phyloP scores from a whole-genome alignment of 2,888 invertebrate genomes.

The Sclerodermus sp. region DNA sequence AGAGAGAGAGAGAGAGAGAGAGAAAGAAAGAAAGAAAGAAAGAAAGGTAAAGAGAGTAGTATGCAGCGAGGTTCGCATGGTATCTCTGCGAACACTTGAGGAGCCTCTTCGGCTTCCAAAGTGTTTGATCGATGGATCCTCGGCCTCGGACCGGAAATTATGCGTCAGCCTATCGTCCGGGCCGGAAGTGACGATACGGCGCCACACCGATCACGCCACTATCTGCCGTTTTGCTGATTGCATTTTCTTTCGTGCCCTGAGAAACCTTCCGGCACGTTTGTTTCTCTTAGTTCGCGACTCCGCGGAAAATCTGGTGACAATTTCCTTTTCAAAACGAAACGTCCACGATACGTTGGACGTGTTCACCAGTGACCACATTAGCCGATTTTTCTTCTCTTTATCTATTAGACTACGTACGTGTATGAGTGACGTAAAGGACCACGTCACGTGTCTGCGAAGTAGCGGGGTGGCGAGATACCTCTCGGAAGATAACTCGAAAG shows the following conservation, averaged over 20 bases:
- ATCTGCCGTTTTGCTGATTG: conserved; percentile 48
- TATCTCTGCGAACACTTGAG: conserved; percentile 23
- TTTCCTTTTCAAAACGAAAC: conserved; percentile 11
- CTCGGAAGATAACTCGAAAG: too few relatives aligned
- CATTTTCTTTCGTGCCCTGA: conserved; percentile 30
- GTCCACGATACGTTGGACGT: too few relatives aligned
- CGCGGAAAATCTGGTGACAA: conserved; percentile 14
- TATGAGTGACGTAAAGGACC: too few relatives aligned
- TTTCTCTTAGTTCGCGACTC: conserved; percentile 22
- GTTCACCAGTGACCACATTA: too few relatives aligned
- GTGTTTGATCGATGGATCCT: conserved; percentile 58
- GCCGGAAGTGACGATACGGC: conserved; percentile 48
- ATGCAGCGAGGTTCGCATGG: background rate
- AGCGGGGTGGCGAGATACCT: too few relatives aligned
- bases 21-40: too few relatives aligned
- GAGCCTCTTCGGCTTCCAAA: conserved; percentile 31
- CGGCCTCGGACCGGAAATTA: conserved; percentile 54
- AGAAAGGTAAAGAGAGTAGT: too few relatives aligned
- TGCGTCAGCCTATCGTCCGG: conserved; percentile 55
- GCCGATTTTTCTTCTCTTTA: too few relatives aligned
- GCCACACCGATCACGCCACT: conserved; percentile 49
- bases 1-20: too few relatives aligned
- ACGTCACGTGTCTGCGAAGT: too few relatives aligned
- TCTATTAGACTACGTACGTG: too few relatives aligned
- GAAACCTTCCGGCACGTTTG: conserved; percentile 26